phyloP scores from a whole-genome alignment of 2,888 invertebrate species.

The Pammene fasciana region DNA sequence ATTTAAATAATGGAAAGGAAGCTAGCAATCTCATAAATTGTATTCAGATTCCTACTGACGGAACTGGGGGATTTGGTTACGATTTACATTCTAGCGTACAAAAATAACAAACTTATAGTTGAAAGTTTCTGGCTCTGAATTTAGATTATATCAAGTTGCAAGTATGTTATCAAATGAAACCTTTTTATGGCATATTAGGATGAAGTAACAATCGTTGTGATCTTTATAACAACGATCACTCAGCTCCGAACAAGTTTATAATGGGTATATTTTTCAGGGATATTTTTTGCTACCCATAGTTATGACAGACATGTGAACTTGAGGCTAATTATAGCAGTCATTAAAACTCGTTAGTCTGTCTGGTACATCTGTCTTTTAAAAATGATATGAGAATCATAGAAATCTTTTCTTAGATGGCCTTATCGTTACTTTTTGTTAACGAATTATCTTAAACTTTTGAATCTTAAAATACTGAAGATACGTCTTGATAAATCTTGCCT shows the following conservation, averaged over 20 bases:
- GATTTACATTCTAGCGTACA: constrained; percentile 6
- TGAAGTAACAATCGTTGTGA: constrained; percentile 10
- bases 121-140: not conserved
- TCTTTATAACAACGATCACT: not conserved
- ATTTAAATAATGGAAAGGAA: constrained; percentile 20
- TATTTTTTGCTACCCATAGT: constrained; percentile 9
- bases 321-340: constrained; percentile 22
- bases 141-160: too few relatives aligned
- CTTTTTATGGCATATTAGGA: not conserved
- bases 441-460: constrained; percentile 6
- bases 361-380: constrained; percentile 6
- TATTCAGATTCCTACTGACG: constrained; percentile 15
- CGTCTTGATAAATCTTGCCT: not conserved
- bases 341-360: constrained; percentile 28
- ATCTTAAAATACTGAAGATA: not conserved
- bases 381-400: constrained; percentile 6
- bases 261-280: not conserved
- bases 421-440: not conserved
- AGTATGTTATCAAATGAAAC: too few relatives aligned
- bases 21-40: constrained; percentile 17
- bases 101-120: constrained; percentile 11
- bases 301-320: constrained; percentile 8
- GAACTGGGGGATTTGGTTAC: constrained; percentile 18
- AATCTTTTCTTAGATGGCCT: constrained; percentile 10
- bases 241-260: constrained; percentile 3